Evolutionary conservation across 2,797 vertebrate genomes (phyloP).

Genomic region (Semotilus atromaculatus): DNA sequence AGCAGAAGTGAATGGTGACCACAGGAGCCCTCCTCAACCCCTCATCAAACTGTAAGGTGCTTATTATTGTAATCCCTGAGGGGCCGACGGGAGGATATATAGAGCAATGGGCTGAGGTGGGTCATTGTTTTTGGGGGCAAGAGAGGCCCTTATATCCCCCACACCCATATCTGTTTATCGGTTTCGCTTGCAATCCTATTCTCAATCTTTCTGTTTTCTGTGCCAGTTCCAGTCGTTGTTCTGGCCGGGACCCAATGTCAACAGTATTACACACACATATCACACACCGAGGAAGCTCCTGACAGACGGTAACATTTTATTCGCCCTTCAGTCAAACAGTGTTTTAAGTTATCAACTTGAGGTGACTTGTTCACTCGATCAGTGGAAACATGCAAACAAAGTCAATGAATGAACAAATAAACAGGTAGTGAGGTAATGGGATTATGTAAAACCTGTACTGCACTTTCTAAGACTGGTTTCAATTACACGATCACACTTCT

Average conservation of each 20-base stretch:
- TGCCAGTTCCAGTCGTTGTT: constrained; percentile 12
- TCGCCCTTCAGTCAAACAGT: constrained; percentile 14
- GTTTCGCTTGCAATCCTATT: neutral
- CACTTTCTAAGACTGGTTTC: neutral
- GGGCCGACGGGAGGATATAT: neutral
- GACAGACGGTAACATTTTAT: constrained; percentile 39
- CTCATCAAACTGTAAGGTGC: constrained; percentile 28
- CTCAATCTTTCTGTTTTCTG: neutral
- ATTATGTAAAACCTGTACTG: neutral
- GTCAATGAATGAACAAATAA: constrained; percentile 19
- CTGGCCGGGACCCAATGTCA: constrained; percentile 64
- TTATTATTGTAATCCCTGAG: constrained; percentile 29
- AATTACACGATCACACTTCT: neutral
- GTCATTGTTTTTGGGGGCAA: neutral
- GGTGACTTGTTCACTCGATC: neutral
- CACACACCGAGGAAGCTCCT: constrained; percentile 44
- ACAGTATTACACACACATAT: constrained; percentile 62
- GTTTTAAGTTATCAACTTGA: neutral
- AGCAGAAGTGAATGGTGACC: constrained; percentile 5
- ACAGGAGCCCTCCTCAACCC: neutral
- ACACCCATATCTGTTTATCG: neutral
- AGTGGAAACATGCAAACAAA: constrained; percentile 24
- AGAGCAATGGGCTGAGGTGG: constrained; percentile 1
- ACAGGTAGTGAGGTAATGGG: constrained; percentile 14
- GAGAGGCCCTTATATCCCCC: neutral